A percentile compares a stretch with the other conserved stretches of the same genome.
Evolutionary conservation across 2,888 invertebrate genomes (phyloP).

Genomic region (Drosophila fungiperda): DNA sequence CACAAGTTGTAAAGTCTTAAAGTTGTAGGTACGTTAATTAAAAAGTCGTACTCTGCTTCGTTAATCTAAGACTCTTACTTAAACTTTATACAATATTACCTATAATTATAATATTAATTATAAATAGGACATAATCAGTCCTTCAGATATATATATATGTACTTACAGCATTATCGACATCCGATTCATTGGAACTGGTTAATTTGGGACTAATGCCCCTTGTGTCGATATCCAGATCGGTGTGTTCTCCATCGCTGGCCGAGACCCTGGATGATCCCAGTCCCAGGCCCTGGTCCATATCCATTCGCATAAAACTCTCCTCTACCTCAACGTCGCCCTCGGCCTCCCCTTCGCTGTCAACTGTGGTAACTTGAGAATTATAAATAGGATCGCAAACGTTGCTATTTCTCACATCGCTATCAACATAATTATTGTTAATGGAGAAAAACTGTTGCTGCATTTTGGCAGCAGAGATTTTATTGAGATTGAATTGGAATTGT

Average conservation of each 20-base stretch:
- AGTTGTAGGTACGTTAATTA: too few relatives aligned
- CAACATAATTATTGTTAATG: constrained; percentile 20
- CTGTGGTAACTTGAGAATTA: constrained; percentile 3
- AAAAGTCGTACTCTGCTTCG: too few relatives aligned
- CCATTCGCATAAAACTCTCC: constrained; percentile 7
- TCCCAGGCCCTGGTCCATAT: constrained; percentile 4
- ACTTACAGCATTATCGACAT: constrained; percentile 32
- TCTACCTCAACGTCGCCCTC: background rate
- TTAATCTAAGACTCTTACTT: too few relatives aligned
- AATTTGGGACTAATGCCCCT: constrained; percentile 26
- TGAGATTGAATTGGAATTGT: constrained; percentile 12
- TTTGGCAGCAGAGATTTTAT: constrained; percentile 20
- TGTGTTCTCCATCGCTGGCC: constrained; percentile 35
- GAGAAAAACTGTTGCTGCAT: constrained; percentile 40
- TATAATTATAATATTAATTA: too few relatives aligned
- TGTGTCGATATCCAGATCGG: constrained; percentile 34
- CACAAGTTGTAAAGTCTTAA: too few relatives aligned
- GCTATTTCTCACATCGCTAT: constrained; percentile 13
- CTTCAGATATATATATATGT: too few relatives aligned
- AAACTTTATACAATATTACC: too few relatives aligned
- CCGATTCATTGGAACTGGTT: constrained; percentile 36
- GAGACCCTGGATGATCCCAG: constrained; percentile 9
- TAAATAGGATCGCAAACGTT: constrained; percentile 10
- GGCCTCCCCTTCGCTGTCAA: background rate
- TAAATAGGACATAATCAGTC: too few relatives aligned